phyloP scores from a whole-genome alignment of 1,140 invertebrate species.

The Solen grandis region DNA sequence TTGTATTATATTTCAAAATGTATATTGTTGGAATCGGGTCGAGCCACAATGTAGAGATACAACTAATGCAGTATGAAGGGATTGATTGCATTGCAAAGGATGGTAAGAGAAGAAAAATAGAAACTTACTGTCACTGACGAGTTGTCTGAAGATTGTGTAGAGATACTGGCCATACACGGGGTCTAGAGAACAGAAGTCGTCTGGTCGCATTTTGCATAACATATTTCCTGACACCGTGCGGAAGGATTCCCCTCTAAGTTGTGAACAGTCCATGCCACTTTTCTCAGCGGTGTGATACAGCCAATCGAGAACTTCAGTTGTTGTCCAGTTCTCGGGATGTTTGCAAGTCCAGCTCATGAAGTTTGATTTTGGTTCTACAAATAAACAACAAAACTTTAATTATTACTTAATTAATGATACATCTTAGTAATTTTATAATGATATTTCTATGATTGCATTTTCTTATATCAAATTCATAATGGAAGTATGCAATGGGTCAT shows the following conservation, averaged over 20 bases:
- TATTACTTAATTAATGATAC: too few species aligned
- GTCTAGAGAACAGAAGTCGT: constrained; percentile 51
- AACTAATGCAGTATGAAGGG: too few species aligned
- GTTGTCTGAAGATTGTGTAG: constrained; percentile 36
- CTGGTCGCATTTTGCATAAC: constrained; percentile 54
- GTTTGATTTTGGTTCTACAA: constrained; percentile 28
- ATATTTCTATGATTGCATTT: too few species aligned
- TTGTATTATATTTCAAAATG: too few species aligned
- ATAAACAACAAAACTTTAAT: too few species aligned
- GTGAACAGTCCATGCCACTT: constrained; percentile 40
- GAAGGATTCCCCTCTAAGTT: constrained; percentile 60
- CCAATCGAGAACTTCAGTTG: constrained; percentile 62
- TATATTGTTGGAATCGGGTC: too few species aligned
- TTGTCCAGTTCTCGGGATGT: constrained; percentile 62
- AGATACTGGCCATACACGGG: constrained; percentile 55
- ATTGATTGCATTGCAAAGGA: too few species aligned
- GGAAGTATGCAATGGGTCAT: too few species aligned
- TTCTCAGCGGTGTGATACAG: constrained; percentile 56
- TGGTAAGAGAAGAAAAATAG: too few species aligned
- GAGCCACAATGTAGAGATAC: too few species aligned
- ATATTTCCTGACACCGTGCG: constrained; percentile 52
- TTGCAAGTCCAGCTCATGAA: constrained; percentile 55
- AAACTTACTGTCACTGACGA: constrained; percentile 35
- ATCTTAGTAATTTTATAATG: too few species aligned
- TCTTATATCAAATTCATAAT: too few species aligned